Conservation (phyloP, 2,888 invertebrate species). For the Chirona hameri region DNA sequence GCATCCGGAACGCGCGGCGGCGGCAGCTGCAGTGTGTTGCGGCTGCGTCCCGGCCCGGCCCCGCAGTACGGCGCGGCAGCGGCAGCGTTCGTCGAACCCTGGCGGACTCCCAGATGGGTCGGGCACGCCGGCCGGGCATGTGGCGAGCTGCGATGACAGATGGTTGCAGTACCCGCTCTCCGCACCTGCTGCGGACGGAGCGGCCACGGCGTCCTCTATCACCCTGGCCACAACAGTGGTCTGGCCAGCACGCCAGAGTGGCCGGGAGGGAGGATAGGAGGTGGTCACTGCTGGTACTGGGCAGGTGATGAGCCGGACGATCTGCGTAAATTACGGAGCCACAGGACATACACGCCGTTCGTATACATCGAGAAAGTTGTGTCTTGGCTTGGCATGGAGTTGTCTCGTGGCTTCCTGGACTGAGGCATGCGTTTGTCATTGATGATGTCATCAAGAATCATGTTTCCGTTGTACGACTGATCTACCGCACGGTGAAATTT, state of each 20-base stretch:
- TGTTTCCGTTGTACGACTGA: too few relatives aligned
- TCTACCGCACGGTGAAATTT: too few relatives aligned
- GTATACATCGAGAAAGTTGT: too few relatives aligned
- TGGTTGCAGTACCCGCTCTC: neutral
- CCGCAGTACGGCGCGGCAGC: neutral
- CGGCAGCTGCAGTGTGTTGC: too few relatives aligned
- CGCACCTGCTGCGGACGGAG: neutral
- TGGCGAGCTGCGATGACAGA: neutral
- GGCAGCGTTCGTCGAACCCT: neutral
- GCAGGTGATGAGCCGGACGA: neutral
- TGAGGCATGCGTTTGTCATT: too few relatives aligned
- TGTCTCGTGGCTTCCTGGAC: too few relatives aligned
- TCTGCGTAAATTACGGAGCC: too few relatives aligned
- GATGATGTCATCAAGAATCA: too few relatives aligned
- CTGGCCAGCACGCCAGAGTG: neutral
- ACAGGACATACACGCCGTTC: too few relatives aligned
- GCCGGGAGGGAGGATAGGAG: neutral
- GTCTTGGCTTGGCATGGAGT: too few relatives aligned
- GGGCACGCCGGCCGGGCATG: neutral
- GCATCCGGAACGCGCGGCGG: too few relatives aligned
- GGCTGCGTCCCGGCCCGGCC: too few relatives aligned
- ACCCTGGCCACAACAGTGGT: neutral
- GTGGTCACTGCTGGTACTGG: neutral
- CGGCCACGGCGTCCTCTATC: neutral
- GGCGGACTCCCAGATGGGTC: neutral